Evolutionary conservation across 2,888 invertebrate species (phyloP), one percentile per base, ranked within the genome.

Genomic region (Drosophila vallismaia): DNA sequence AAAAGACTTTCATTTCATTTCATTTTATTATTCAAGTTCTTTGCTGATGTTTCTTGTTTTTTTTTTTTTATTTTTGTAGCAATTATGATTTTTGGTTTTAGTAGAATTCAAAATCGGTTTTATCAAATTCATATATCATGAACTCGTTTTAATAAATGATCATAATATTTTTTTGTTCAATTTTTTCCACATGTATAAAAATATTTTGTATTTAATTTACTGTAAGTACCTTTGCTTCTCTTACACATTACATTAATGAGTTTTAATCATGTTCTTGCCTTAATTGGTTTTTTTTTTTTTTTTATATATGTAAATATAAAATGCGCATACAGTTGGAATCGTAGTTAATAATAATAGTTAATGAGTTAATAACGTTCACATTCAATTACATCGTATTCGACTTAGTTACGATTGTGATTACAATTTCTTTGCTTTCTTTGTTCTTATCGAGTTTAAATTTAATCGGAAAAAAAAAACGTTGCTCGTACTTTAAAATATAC

Each of bases 1-100:
- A 89, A 89, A 89, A 88, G 89, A 89, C 88, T 84, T 78, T 81
- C 78, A 69, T 75, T 77, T 87, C 75, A 74, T 75, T 77, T 87
- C 75, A 74, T 67, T 76, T 76, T 72, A 66, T 77, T 45, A 38
- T 54, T 69, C 50, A 70, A 54, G 36, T 71, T 80, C 53, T 62
- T 62, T 46, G 51, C 57, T 71, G 68, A 66, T 57, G 36, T 59
- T 70, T 59, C 53, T 66, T 46, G 52, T 46, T n/a, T 44, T 59
- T 55, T 66, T 46, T 54, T 46, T 14, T 44, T 40, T 45, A 52
- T 45, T n/a, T n/a, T 14, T 1, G 19, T 19, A 19, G 19, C 2
- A 14, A 40, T 40, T 48, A 53, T 45, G 57, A 48, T 68, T 50
- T 70, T 58, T 48, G 10, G 4, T 48, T 49, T 45, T 74, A 75